Base-by-base conservation (phyloP, 2,113 vertebrate genomes). In the Pelecanoides urinatrix region DNA sequence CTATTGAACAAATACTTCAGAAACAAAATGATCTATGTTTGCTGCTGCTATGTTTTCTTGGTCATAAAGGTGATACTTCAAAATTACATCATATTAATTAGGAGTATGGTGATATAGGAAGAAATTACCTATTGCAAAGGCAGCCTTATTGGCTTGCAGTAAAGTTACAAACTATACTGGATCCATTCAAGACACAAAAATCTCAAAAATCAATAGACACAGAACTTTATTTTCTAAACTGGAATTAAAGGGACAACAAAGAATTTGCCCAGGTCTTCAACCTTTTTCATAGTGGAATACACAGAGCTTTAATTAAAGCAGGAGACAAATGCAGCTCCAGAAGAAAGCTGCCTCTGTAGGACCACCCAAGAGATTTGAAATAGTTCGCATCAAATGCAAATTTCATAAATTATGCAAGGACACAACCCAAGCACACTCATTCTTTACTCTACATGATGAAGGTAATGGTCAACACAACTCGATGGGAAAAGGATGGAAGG, bases 401-500 rank as follows among this genome's bases (percentile, higher is more conserved):
- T 26, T 61, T 80, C 11, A 34, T 40, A n/a, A 77, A 20, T 65
- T 25, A 58, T 7, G 1, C 34, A 45, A 85, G 62, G 44, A 63
- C 1, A 1, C n/a, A 79, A 47, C 1, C 18, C 42, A 77, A 1
- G 3, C 9, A 52, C 22, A 20, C 4, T 82, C 42, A 36, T 58
- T 55, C 44, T 71, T 76, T 68, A 50, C n/a, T 36, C 21, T 45
- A 49, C 20, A 7, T 5, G 9, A 67, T 42, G 20, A 61, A 78
- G 15, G 20, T n/a, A 66, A 44, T 0, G 5, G 29, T 42, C 49
- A 83, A 73, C 53, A 42, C 15, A 86, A 40, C n/a, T 47, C 3
- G 1, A 3, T 16, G 4, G 30, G 26, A 40, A 67, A 79, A 89
- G 7, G 18, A 83, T 34, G 12, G 13, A 70, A 62, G n/a, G 22